Conservation (phyloP, 1,140 invertebrate genomes). For the Brevipalpus yothersi region DNA sequence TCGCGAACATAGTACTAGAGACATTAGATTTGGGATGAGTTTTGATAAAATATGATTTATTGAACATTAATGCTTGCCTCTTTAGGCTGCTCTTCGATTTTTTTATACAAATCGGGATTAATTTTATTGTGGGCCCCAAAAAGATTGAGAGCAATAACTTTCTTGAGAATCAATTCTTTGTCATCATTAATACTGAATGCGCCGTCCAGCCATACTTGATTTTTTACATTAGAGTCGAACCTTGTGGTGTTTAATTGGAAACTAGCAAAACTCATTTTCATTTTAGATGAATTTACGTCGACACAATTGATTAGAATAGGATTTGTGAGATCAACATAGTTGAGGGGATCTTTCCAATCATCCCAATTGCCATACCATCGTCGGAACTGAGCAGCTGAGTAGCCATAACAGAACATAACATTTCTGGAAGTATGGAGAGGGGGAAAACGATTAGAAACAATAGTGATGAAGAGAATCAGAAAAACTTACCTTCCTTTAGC, state of each 20-base stretch:
- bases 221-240: constrained; percentile 1
- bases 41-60: no score
- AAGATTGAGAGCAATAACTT: constrained; percentile 2
- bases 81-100: no score
- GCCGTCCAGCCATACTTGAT: constrained; percentile 9
- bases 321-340: background rate
- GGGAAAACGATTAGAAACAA: background rate
- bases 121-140: background rate
- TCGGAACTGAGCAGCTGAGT: constrained; percentile 2
- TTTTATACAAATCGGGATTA: no score
- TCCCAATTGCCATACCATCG: background rate
- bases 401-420: constrained; percentile 7
- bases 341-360: background rate
- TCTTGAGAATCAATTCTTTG: background rate
- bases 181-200: background rate
- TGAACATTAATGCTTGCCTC: no score
- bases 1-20: no score
- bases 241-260: constrained; percentile 7
- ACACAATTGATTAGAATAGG: constrained; percentile 4
- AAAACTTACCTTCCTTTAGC: background rate
- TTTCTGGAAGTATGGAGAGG: background rate
- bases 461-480: background rate
- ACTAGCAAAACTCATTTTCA: constrained; percentile 1
- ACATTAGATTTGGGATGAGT: no score
- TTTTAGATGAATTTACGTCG: constrained; percentile 1